A percentile compares a stretch with the other conserved stretches of the same genome.
phyloP scores from a whole-genome alignment of 2,113 vertebrate genomes.

The Melozone crissalis region DNA sequence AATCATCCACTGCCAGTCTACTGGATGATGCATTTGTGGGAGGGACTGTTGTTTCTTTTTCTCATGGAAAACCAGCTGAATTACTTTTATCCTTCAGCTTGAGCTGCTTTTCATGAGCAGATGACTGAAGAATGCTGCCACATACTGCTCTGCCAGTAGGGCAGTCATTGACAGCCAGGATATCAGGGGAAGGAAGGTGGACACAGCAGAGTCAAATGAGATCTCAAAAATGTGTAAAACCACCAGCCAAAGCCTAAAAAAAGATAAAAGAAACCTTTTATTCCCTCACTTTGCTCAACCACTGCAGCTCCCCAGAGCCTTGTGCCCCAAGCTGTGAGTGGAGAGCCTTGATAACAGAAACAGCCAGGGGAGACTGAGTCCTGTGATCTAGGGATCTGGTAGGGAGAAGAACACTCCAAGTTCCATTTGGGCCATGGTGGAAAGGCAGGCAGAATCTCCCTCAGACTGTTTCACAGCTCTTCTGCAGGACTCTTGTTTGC shows the following conservation, averaged over 20 bases:
- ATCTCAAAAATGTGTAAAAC: neutral
- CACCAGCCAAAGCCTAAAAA: neutral
- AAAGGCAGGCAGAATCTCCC: neutral
- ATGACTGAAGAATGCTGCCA: neutral
- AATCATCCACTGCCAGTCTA: neutral
- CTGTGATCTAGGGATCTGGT: neutral
- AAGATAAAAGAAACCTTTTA: neutral
- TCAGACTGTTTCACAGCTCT: neutral
- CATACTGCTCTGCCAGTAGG: neutral
- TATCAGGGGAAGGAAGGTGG: neutral
- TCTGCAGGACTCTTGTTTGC: neutral
- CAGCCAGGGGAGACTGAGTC: neutral
- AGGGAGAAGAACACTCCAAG: neutral
- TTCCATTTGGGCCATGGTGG: neutral
- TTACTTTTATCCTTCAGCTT: neutral
- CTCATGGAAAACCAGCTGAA: neutral
- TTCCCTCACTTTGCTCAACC: neutral
- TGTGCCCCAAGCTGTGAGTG: neutral
- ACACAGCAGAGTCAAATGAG: neutral
- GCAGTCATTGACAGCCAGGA: neutral
- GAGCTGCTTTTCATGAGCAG: neutral
- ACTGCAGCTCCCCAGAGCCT: neutral
- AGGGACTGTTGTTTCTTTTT: neutral
- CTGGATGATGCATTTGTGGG: neutral
- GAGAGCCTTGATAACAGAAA: neutral